Base-by-base conservation (phyloP, 1,140 invertebrate genomes). In the Zaprionus inermis region DNA sequence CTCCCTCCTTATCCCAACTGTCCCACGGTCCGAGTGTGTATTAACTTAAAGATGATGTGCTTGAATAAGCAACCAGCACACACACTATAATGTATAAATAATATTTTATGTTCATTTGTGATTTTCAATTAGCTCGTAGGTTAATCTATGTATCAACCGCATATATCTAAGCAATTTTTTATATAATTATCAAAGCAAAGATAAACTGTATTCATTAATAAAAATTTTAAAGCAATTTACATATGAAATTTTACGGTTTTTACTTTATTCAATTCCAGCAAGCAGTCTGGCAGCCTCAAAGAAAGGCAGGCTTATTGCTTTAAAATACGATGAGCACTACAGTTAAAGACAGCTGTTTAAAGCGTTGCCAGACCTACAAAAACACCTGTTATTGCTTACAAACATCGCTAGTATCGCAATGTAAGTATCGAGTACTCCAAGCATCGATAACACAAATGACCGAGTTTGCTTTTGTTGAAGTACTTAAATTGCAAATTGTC, bases 51-150 rank as follows among this genome's bases (percentile, higher is more conserved):
- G 36, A 77, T 80, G 36, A 74, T 80, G 83, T 88, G 83, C 83
- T 88, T 88, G 79, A 89, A 65, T 74, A 69, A 78, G 52, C 65
- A 34, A 71, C n/a, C 7, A 58, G 44, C 49, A 63, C 44, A 28
- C 7, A 82, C 79, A 86, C 83, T 89, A 82, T 82, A 88, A 86
- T 88, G 84, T 88, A 89, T 81, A 89, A 89, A 85, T 54, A 49
- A 54, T 86, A 85, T 88, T 89, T 79, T 84, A 89, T 89, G 84
- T 89, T 84, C 81, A 90, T 89, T 89, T 89, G 84, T 89, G 84
- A 89, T 89, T 89, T 89, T 89, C 81, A 84, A 81, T 70, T 89
- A 89, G 84, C 75, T 67, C 68, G 81, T 89, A 89, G 80, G 80
- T 81, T 89, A 90, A 89, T 58, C 76, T 86, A 85, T 86, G 69